A percentile compares a stretch with the other conserved stretches of the same genome.
These are phyloP conservation scores for Margarornis squamiger DNA, from an alignment of 2,797 vertebrate species.

Conservation along the genomic window DNA sequence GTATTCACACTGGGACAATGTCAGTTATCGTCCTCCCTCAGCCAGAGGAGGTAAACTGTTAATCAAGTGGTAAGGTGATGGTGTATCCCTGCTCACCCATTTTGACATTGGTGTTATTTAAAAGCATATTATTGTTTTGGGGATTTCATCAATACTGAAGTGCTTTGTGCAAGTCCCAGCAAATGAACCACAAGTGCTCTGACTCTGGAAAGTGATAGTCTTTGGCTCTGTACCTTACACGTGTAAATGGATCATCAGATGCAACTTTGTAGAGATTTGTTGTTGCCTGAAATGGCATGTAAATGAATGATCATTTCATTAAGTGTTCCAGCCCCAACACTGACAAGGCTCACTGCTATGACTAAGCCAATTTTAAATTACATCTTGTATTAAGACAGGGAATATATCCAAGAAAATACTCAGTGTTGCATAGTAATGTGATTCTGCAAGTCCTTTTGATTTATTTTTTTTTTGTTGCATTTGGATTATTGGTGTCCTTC, in stretches of 20 bases:
- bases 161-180: background rate
- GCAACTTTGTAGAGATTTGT: background rate
- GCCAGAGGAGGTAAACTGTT: constrained; percentile 81
- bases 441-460: background rate
- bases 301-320: background rate
- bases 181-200: background rate
- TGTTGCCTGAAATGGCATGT: background rate
- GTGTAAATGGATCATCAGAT: background rate
- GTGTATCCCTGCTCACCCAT: background rate
- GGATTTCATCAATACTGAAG: background rate
- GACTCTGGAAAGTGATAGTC: background rate
- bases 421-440: background rate
- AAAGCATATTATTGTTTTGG: background rate
- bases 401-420: background rate
- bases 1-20: constrained; percentile 97
- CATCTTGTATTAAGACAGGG: background rate
- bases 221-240: background rate
- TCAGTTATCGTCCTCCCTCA: constrained; percentile 91
- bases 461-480: background rate
- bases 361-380: background rate
- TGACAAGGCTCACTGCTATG: background rate
- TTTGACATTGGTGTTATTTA: background rate
- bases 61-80: background rate
- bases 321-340: background rate
- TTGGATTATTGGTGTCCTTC: background rate